Evolutionary conservation across 2,888 invertebrate species (phyloP).

Genomic region (Palloptera scutellata): DNA sequence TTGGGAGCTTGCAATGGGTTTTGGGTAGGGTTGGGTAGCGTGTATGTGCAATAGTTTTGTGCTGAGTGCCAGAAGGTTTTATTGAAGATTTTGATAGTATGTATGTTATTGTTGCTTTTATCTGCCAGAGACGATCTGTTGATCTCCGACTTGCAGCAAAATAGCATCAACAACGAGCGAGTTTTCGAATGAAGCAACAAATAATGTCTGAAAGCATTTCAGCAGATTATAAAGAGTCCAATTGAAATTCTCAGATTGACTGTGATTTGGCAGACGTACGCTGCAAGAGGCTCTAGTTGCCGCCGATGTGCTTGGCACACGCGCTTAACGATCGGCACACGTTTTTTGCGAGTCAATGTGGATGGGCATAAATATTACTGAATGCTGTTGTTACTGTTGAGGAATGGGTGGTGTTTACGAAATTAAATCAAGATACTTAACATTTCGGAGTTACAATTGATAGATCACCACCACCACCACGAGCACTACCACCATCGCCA

Average conservation of each 20-base stretch:
- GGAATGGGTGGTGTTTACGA: background rate
- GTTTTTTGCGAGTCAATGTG: background rate
- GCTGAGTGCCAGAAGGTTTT: no score
- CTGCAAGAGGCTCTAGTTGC: background rate
- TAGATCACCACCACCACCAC: background rate
- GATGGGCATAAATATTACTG: background rate
- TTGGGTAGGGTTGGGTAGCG: no score
- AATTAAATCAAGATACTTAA: background rate
- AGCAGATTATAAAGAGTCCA: background rate
- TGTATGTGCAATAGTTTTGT: no score
- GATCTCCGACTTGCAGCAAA: no score
- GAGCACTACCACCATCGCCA: background rate
- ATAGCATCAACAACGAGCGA: background rate
- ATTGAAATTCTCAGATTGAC: conserved; percentile 14
- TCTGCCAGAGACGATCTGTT: no score
- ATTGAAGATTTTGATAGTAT: no score
- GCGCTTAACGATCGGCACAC: conserved; percentile 35
- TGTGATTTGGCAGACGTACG: conserved; percentile 8
- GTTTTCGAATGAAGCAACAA: background rate
- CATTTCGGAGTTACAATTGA: background rate
- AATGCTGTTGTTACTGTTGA: background rate
- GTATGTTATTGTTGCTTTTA: no score
- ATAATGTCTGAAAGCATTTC: background rate
- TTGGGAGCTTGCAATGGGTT: background rate
- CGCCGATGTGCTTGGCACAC: conserved; percentile 32